Base-by-base conservation (phyloP, 92 coral and sea anemone species). In the Plumapathes pennacea region DNA sequence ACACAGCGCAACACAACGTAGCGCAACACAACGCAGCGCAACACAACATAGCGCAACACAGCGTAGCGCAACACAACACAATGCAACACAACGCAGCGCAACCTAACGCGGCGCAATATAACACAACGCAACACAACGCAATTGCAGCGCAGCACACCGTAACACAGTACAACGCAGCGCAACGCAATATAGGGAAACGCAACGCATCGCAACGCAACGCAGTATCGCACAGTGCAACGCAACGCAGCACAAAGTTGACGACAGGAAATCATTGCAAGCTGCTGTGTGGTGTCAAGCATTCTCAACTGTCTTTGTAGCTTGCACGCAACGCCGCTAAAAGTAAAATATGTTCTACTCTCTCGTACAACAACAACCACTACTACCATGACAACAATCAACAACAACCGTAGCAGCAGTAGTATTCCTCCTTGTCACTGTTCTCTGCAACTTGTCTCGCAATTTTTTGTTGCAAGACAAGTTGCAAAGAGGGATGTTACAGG, bases 231-330 rank as follows among this genome's bases (percentile, higher is more conserved):
- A 6, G 20, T 22, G 20, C 46, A 40, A 40, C 46, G 5, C 46
- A 40, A 40, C 46, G 20, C 46, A 40, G 20, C 46, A 40, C 46
- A 40, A 40, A n/a, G n/a, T n/a, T n/a, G n/a, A n/a, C n/a, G n/a
- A n/a, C n/a, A n/a, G n/a, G n/a, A n/a, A n/a, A n/a, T n/a, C n/a
- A n/a, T n/a, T n/a, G n/a, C n/a, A n/a, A n/a, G n/a, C n/a, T n/a
- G n/a, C n/a, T n/a, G n/a, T n/a, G n/a, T n/a, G n/a, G n/a, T n/a
- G n/a, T n/a, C n/a, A n/a, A n/a, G n/a, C n/a, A n/a, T n/a, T n/a
- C n/a, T n/a, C n/a, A n/a, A n/a, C n/a, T n/a, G n/a, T n/a, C n/a
- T n/a, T n/a, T n/a, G n/a, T n/a, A n/a, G n/a, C n/a, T n/a, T n/a
- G n/a, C n/a, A n/a, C n/a, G n/a, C n/a, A n/a, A n/a, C n/a, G n/a